Evolutionary conservation across 2,797 vertebrate genomes (phyloP), one percentile per base, ranked within the genome.

Genomic region (Pachyuromys duprasi): DNA sequence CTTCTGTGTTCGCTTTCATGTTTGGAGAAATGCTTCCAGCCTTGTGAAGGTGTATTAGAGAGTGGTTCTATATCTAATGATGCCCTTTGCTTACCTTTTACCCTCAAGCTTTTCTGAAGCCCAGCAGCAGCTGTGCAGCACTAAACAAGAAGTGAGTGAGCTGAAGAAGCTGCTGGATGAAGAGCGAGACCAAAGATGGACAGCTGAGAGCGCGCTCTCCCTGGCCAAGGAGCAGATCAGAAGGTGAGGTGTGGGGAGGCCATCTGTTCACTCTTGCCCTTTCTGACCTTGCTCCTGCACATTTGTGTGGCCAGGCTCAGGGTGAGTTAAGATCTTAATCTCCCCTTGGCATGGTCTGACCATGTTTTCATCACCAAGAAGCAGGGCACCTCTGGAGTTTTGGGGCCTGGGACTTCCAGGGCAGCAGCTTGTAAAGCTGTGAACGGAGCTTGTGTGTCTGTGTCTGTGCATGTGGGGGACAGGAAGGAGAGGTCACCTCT

Each of bases 101-200:
- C 96, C 11, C 88, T 55, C 81, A 98, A 99, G 99, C 96, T 97
- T 99, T 94, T 98, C 99, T 2, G 98, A 98, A 96, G 96, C 97
- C 8, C 98, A 98, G 57, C 97, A 97, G 22, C 97, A 98, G 22
- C 98, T 98, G 0, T 98, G 91, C 94, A 97, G 49, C 55, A 97
- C 98, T 18, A 98, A 98, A 86, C 98, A 98, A 79, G 98, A 98
- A 87, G 82, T 98, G 86, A 97, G n/a, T 0, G 98, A 97, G 26
- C 91, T 99, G 87, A 98, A 98, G 92, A 98, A 98, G 90, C 98
- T 98, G 45, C 97, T 99, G 92, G 98, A 98, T 89, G 99, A 99
- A 76, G 99, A 99, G 96, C 98, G 82, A 42, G 99, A 99, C 91
- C 99, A 98, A 97, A 98, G 99, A 91, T 67, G 99, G 31, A 97